Evolutionary conservation across 2,113 vertebrate species (phyloP).

Genomic region (Cepphus grylle): DNA sequence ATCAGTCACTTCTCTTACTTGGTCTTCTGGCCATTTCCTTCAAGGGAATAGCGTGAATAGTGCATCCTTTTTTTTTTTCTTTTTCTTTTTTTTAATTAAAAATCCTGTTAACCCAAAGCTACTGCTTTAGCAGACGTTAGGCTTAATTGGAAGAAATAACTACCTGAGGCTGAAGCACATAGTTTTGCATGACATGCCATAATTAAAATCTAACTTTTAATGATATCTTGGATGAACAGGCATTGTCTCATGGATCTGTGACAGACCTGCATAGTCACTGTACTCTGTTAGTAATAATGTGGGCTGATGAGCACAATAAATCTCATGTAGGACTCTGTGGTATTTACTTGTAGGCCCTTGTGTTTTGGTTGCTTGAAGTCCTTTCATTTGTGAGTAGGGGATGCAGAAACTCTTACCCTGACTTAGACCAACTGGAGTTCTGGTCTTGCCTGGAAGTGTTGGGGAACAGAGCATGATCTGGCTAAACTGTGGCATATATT

Average conservation of each 20-base stretch:
- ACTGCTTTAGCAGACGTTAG: background rate
- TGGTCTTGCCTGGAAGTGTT: background rate
- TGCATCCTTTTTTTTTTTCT: background rate
- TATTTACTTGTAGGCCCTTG: background rate
- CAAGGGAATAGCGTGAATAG: background rate
- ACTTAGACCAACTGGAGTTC: background rate
- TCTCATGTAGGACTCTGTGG: fast-evolving
- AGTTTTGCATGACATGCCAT: background rate
- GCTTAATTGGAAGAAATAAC: background rate
- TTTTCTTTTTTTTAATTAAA: background rate
- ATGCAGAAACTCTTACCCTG: background rate
- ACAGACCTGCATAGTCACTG: background rate
- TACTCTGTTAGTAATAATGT: background rate
- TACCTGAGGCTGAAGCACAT: background rate
- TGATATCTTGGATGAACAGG: background rate
- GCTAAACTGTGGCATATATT: background rate
- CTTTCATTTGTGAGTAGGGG: background rate
- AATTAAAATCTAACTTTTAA: background rate
- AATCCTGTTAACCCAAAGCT: background rate
- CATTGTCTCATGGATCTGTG: background rate
- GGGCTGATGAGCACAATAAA: background rate
- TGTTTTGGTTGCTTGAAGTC: background rate
- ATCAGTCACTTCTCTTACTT: background rate
- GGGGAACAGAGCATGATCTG: fast-evolving
- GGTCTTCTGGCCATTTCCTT: background rate